Evolutionary conservation across 2,888 invertebrate species (phyloP), one percentile per base, ranked within the genome.

Genomic region (Rhamphomyia laevipes): DNA sequence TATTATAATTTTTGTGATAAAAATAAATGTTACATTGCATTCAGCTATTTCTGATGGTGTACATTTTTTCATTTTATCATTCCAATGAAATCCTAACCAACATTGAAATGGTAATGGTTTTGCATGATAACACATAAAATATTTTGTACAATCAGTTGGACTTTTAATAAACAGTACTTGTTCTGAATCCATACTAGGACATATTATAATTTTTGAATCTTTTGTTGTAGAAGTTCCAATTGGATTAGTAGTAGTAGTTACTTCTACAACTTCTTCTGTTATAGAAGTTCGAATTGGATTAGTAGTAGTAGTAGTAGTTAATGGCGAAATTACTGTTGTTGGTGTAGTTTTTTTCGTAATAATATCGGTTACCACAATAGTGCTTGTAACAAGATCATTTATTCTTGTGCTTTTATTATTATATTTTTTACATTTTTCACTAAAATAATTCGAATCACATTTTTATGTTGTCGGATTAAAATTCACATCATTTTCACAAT

Each of bases 381-480:
- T 13, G 9, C 10, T 23, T 10, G 43, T 43, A 30, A 30, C n/a
- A 18, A 9, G 3, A 4, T 21, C 18, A 12, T 17, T 40, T 6
- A 27, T 31, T 30, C 5, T 13, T 16, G 7, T 33, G 35, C 12
- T 11, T 5, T 27, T 45, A 2, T 2, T 30, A 12, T 40, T 40
- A 11, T 11, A 1, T 17, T 38, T 38, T 40, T 17, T 11, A 40
- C 40, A 40, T 21, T 18, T 18, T 40, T 18, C 40, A 41, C 46
- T 17, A 12, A 37, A 30, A 44, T 51, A 55, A 10, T 50, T 37
- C 0, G 51, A 40, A 46, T 55, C 55, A 46, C 53, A 55, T 10
- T 47, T 10, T n/a, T 50, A 49, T 6, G 46, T 44, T 18, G 38
- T 30, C 5, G 55, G 53, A 50, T 55, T 55, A 21, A 49, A 55